phyloP scores from a whole-genome alignment of 53 echinoderm and acorn worm species.

The Stichopus horrens region DNA sequence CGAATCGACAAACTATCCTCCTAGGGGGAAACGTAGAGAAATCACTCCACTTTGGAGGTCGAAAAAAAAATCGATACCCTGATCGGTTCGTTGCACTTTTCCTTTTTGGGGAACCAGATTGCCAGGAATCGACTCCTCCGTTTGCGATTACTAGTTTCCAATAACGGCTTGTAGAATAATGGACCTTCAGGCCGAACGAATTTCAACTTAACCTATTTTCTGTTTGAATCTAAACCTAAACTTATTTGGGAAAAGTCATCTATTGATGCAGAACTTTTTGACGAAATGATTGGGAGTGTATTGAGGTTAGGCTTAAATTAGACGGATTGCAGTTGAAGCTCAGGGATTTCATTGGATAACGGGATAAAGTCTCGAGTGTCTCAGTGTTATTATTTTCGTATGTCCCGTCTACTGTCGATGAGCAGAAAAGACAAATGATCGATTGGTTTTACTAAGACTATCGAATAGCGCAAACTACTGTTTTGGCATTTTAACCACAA shows the following conservation, averaged over 20 bases:
- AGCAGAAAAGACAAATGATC: too few species aligned
- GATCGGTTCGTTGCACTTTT: slow-evolving; percentile 30
- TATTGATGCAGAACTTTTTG: slow-evolving; percentile 17
- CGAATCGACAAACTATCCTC: slow-evolving; percentile 33
- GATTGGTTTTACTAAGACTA: too few species aligned
- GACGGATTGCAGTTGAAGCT: neutral
- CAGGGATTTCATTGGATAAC: neutral
- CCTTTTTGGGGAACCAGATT: neutral
- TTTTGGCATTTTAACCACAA: too few species aligned
- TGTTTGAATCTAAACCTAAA: neutral
- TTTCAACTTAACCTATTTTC: slow-evolving; percentile 40
- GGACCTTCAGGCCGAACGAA: slow-evolving; percentile 40
- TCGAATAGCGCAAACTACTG: too few species aligned
- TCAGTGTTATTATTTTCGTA: too few species aligned
- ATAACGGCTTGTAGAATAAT: slow-evolving; percentile 23
- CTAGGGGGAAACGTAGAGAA: slow-evolving; percentile 24
- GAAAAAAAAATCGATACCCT: slow-evolving; percentile 19
- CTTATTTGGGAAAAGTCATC: slow-evolving; percentile 8
- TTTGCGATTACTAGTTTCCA: slow-evolving; percentile 17
- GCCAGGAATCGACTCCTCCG: slow-evolving; percentile 10
- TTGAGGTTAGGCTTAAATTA: neutral
- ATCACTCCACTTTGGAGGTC: slow-evolving; percentile 45
- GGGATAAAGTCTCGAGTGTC: neutral
- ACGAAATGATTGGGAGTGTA: neutral
- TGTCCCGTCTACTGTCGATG: too few species aligned